Evolutionary conservation across 1,140 invertebrate genomes (phyloP).

Genomic region (Meloidogyne chitwoodi): DNA sequence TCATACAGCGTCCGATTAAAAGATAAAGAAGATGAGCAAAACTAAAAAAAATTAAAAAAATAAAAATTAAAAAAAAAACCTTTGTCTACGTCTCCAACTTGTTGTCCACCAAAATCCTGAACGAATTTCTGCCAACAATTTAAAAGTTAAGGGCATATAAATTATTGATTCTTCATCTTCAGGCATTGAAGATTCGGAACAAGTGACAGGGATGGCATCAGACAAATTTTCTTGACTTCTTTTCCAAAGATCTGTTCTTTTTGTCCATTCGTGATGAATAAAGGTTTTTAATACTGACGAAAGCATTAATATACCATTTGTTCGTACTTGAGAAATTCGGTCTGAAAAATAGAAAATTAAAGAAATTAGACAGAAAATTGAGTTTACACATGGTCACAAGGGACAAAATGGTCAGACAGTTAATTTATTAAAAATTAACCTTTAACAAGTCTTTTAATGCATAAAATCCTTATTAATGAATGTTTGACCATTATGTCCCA

Average conservation of each 20-base stretch:
- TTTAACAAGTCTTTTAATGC: no score
- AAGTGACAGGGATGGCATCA: neutral
- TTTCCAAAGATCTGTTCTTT: neutral
- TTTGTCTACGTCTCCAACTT: constrained; percentile 25
- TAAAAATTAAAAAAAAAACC: neutral
- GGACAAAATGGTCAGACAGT: neutral
- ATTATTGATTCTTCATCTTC: neutral
- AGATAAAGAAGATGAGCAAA: constrained; percentile 25
- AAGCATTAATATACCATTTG: constrained; percentile 12
- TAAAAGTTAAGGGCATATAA: constrained; percentile 18
- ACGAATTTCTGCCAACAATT: constrained; percentile 19
- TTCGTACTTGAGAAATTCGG: constrained; percentile 27
- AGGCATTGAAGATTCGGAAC: neutral
- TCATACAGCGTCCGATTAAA: neutral
- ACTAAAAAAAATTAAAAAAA: neutral
- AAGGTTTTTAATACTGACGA: constrained; percentile 11
- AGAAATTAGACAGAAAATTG: neutral
- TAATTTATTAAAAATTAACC: no score
- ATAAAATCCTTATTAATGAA: no score
- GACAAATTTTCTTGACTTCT: neutral
- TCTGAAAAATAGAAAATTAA: constrained; percentile 13
- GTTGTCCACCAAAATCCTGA: constrained; percentile 25
- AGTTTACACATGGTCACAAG: no score
- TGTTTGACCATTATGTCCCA: no score
- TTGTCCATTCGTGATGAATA: constrained; percentile 16